phyloP scores from a whole-genome alignment of 2,888 invertebrate species.

The Ditula angustiorana region DNA sequence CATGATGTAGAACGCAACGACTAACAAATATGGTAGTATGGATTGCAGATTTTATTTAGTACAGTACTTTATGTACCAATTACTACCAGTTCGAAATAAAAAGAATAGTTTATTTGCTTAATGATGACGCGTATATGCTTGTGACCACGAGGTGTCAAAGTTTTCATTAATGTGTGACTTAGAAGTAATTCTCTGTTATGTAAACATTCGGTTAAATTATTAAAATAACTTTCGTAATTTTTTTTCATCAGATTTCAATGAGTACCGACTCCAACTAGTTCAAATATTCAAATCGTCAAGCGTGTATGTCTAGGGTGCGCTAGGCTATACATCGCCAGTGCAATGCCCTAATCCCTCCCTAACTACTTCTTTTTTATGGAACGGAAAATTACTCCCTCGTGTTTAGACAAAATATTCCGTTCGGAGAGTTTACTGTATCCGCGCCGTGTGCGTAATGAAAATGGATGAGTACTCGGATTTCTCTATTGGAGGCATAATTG shows the following conservation, averaged over 20 bases:
- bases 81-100: too few species aligned
- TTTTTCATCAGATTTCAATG: too few species aligned
- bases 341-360: not conserved
- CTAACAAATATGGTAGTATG: not conserved
- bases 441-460: constrained; percentile 25
- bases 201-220: too few species aligned
- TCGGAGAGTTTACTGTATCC: constrained; percentile 20
- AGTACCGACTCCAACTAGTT: not conserved
- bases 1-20: not conserved
- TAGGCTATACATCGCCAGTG: not conserved
- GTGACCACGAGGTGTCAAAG: too few species aligned
- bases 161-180: too few species aligned
- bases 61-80: not conserved
- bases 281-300: not conserved
- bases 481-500: constrained; percentile 17
- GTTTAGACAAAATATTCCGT: constrained; percentile 26
- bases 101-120: too few species aligned
- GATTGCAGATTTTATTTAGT: not conserved
- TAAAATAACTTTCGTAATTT: not conserved
- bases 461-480: constrained; percentile 33
- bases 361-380: constrained; percentile 5
- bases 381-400: constrained; percentile 30
- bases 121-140: too few species aligned
- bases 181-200: too few species aligned
- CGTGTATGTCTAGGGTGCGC: not conserved